Conservation (phyloP, 2,888 invertebrate species). For the Eudemis profundana region DNA sequence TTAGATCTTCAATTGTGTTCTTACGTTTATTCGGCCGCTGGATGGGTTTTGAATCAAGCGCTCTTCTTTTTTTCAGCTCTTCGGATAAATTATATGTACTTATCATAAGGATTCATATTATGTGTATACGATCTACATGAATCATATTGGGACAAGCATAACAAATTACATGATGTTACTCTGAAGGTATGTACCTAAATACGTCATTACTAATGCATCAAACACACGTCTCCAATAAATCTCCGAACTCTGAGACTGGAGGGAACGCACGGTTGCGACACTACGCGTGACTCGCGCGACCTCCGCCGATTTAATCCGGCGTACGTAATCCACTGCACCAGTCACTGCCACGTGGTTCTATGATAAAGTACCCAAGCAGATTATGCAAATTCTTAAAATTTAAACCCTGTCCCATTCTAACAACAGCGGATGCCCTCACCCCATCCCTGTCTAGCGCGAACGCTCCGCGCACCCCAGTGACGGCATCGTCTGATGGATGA, state of each 20-base stretch:
- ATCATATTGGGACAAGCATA: background rate
- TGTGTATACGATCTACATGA: background rate
- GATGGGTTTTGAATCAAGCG: constrained; percentile 36
- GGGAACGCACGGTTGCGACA: constrained; percentile 27
- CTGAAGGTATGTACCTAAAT: constrained; percentile 25
- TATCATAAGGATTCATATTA: background rate
- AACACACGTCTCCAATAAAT: constrained; percentile 30
- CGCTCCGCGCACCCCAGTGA: constrained; percentile 75
- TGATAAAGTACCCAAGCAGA: constrained; percentile 84
- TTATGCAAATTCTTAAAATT: constrained; percentile 84
- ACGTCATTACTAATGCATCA: constrained; percentile 32
- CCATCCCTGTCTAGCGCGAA: constrained; percentile 62
- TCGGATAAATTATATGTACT: background rate
- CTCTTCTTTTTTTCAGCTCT: constrained; percentile 44
- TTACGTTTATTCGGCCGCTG: constrained; percentile 66
- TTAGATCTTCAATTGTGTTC: constrained; percentile 75
- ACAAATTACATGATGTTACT: constrained; percentile 3
- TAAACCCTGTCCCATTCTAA: constrained; percentile 64
- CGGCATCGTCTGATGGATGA: constrained; percentile 82
- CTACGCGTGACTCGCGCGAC: constrained; percentile 61
- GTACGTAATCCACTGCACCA: constrained; percentile 83
- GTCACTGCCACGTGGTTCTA: constrained; percentile 85
- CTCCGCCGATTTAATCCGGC: constrained; percentile 74
- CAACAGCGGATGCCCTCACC: constrained; percentile 52
- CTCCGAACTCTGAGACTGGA: constrained; percentile 26